phyloP scores from a whole-genome alignment of 2,113 vertebrate species.

The Fulica atra region DNA sequence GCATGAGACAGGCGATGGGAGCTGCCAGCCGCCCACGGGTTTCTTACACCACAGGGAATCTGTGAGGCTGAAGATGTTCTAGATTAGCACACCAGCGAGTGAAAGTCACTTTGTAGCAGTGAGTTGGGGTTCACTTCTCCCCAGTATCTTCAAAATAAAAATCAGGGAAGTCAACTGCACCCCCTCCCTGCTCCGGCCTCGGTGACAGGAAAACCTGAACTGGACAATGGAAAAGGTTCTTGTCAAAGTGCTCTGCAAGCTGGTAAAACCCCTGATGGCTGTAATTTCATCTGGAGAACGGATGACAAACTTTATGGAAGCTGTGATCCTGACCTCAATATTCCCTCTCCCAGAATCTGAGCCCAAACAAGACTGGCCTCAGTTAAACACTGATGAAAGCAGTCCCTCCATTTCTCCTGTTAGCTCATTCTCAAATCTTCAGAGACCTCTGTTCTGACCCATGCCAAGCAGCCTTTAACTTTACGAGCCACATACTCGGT shows the following conservation, averaged over 20 bases:
- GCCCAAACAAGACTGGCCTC: background rate
- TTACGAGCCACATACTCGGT: background rate
- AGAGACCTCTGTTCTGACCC: background rate
- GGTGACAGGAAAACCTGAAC: background rate
- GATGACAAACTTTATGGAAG: background rate
- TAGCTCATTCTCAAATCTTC: background rate
- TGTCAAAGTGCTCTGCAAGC: background rate
- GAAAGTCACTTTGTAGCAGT: background rate
- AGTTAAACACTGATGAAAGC: background rate
- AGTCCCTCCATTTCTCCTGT: background rate
- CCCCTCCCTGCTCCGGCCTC: background rate
- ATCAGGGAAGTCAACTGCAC: background rate
- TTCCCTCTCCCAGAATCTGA: background rate
- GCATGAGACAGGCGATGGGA: background rate
- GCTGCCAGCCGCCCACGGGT: background rate
- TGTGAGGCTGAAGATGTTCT: background rate
- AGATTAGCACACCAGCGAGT: background rate
- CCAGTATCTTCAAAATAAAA: background rate
- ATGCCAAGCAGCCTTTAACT: background rate
- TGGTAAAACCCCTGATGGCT: background rate
- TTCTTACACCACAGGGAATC: slow-evolving; percentile 15
- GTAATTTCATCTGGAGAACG: background rate
- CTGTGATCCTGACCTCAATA: background rate
- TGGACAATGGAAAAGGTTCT: background rate
- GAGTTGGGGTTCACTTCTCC: background rate